phyloP scores from a whole-genome alignment of 2,113 vertebrate genomes.

The Dendropsophus ebraccatus region DNA sequence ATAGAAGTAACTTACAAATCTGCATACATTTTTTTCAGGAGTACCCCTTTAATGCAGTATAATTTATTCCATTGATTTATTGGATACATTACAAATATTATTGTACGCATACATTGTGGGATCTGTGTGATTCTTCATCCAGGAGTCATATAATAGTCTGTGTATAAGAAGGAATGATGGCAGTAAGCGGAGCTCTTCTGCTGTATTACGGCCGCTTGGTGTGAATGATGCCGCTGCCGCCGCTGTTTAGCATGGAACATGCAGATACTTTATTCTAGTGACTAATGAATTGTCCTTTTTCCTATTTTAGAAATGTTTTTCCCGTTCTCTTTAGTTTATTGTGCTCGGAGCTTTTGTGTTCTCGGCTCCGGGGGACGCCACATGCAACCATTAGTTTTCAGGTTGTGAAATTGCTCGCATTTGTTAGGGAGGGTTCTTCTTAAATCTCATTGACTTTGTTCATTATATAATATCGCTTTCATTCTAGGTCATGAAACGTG shows the following conservation, averaged over 20 bases:
- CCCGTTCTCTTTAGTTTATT: background rate
- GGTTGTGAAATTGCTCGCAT: background rate
- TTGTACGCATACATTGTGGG: background rate
- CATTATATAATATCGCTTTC: conserved; percentile 42
- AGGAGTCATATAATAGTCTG: background rate
- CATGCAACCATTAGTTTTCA: background rate
- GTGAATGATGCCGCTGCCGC: background rate
- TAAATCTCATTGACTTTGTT: conserved; percentile 6
- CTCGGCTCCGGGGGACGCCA: background rate
- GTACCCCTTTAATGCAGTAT: background rate
- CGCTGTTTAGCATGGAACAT: background rate
- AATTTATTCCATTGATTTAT: background rate
- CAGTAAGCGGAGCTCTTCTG: background rate
- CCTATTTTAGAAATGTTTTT: background rate
- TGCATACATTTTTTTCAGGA: no score
- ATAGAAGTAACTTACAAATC: no score
- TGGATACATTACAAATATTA: background rate
- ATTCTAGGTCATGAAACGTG: conserved; percentile 80
- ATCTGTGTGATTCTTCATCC: background rate
- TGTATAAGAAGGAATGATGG: background rate
- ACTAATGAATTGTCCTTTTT: background rate
- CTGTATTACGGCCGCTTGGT: background rate
- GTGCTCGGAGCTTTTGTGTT: background rate
- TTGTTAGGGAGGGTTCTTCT: background rate
- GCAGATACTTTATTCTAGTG: background rate